A percentile compares a stretch with the other conserved stretches of the same genome.
Evolutionary conservation across 2,888 invertebrate genomes (phyloP).

Genomic region (Argyra leucocephala): DNA sequence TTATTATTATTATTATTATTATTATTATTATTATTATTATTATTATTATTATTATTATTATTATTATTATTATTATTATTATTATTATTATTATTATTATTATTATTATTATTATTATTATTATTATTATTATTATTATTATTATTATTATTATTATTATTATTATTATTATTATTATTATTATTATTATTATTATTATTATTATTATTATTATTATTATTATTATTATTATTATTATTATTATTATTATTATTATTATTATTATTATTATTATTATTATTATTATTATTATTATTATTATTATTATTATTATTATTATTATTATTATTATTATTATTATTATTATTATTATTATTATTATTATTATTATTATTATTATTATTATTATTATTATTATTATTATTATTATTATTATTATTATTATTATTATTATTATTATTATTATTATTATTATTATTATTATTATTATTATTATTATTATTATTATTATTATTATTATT

Average conservation of each 20-base stretch:
- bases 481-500: constrained; percentile 1
- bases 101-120: background rate
- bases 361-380: background rate
- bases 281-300: too few relatives aligned
- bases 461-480: constrained; percentile 4
- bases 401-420: constrained; percentile 4
- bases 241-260: too few relatives aligned
- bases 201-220: too few relatives aligned
- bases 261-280: too few relatives aligned
- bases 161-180: background rate
- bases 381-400: constrained; percentile 1
- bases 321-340: too few relatives aligned
- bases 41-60: background rate
- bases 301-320: too few relatives aligned
- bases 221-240: too few relatives aligned
- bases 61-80: background rate
- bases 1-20: background rate
- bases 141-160: constrained; percentile 1
- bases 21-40: constrained; percentile 1
- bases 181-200: too few relatives aligned
- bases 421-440: constrained; percentile 1
- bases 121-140: background rate
- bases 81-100: constrained; percentile 4
- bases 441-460: background rate
- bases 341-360: too few relatives aligned